These are phyloP conservation scores for Ardeotis arabs DNA, from an alignment of 2,113 vertebrate genomes.

Conservation along the genomic window DNA sequence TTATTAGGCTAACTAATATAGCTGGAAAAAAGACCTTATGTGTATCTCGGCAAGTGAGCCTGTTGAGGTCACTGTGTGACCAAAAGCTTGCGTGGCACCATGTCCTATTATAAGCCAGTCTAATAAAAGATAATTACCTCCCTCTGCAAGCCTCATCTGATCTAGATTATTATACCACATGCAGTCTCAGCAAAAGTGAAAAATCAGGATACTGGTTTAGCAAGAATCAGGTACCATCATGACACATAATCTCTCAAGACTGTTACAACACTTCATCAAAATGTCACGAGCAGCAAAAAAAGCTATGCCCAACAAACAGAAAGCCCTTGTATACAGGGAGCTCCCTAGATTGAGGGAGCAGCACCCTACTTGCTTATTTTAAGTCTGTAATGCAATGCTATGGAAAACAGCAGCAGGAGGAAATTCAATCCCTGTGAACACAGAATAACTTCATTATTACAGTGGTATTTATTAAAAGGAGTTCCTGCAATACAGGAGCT, in stretches of 20 bases:
- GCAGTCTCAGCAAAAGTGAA: background rate
- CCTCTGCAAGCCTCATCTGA: background rate
- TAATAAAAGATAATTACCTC: constrained; percentile 34
- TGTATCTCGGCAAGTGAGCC: background rate
- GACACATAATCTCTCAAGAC: background rate
- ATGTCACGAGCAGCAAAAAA: background rate
- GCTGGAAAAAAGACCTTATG: background rate
- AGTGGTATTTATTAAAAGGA: background rate
- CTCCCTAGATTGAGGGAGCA: background rate
- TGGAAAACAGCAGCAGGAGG: background rate
- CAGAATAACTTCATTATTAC: background rate
- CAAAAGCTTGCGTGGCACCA: background rate
- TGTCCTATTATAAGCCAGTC: background rate
- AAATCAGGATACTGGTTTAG: background rate
- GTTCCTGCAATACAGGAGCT: background rate
- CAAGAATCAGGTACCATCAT: background rate
- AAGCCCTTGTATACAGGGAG: background rate
- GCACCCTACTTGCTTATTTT: background rate
- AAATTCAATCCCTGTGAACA: background rate
- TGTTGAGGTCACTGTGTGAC: background rate
- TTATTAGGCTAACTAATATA: constrained; percentile 10
- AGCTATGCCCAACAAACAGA: background rate
- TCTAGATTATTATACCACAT: background rate
- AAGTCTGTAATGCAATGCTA: background rate
- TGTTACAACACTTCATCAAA: background rate